Conservation (phyloP, 2,888 invertebrate genomes). For the Agrotis ipsilon region DNA sequence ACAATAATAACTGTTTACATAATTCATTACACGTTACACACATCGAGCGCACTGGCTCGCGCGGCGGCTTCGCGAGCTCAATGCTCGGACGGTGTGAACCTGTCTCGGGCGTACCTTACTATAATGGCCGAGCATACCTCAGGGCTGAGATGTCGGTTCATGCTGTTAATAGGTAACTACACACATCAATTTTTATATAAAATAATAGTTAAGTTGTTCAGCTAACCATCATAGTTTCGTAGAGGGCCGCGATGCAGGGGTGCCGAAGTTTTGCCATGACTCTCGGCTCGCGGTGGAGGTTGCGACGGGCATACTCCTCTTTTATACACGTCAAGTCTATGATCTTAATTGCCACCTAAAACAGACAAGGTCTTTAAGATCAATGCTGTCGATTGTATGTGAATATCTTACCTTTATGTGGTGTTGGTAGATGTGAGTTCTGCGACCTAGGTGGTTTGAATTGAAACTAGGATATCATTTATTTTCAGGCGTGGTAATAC, state of each 20-base stretch:
- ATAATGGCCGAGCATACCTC: too few species aligned
- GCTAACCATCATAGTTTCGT: conserved; percentile 93
- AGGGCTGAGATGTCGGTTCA: neutral
- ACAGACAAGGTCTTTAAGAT: conserved; percentile 21
- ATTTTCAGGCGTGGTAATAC: too few species aligned
- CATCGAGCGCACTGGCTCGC: too few species aligned
- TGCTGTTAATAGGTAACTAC: neutral
- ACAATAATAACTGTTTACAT: too few species aligned
- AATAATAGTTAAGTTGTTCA: neutral
- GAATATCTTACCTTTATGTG: neutral
- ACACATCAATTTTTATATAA: neutral
- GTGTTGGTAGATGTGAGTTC: neutral
- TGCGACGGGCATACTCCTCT: conserved; percentile 94
- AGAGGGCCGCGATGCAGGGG: conserved; percentile 94
- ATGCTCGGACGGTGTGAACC: too few species aligned
- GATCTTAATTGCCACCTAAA: conserved; percentile 94
- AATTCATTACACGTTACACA: too few species aligned
- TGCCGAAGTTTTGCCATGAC: conserved; percentile 93
- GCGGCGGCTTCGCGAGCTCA: too few species aligned
- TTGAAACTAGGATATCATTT: too few species aligned
- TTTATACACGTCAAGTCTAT: conserved; percentile 93
- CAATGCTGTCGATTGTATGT: neutral
- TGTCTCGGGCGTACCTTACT: too few species aligned
- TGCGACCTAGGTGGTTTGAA: neutral
- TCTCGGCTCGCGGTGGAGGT: conserved; percentile 93